phyloP scores from a whole-genome alignment of 2,888 invertebrate species.

The Brachypalpus laphriformis region DNA sequence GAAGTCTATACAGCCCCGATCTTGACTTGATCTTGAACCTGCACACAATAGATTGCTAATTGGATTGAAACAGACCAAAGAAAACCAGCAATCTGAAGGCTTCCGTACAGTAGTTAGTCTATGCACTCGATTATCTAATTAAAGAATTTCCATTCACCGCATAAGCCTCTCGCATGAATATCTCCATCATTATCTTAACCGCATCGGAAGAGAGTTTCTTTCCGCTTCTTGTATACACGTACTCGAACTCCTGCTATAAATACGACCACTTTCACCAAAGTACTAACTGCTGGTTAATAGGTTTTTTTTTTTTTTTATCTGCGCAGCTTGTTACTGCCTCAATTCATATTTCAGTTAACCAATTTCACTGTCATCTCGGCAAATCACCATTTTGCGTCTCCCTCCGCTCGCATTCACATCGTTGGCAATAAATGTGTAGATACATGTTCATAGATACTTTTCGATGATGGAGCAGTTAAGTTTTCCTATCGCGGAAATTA shows the following conservation, averaged over 20 bases:
- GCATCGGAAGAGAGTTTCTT: slow-evolving; percentile 51
- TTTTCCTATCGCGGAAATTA: slow-evolving; percentile 61
- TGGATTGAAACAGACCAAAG: background rate
- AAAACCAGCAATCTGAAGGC: background rate
- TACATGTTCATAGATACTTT: slow-evolving; percentile 14
- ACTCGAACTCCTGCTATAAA: background rate
- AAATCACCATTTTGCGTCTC: slow-evolving; percentile 14
- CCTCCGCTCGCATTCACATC: background rate
- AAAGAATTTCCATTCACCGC: slow-evolving; percentile 9
- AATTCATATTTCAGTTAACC: slow-evolving; percentile 57
- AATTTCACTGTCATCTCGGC: slow-evolving; percentile 67
- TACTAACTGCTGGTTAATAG: slow-evolving; percentile 50
- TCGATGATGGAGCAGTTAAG: slow-evolving; percentile 23
- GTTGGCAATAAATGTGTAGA: background rate
- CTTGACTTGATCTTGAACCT: background rate
- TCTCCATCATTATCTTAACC: slow-evolving; percentile 39
- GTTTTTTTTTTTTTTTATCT: slow-evolving; percentile 18
- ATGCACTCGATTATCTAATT: slow-evolving; percentile 22
- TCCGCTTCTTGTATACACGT: background rate
- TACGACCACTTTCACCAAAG: slow-evolving; percentile 61
- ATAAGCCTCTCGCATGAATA: background rate
- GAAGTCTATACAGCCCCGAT: background rate
- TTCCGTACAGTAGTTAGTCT: background rate
- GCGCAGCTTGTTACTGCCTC: slow-evolving; percentile 53
- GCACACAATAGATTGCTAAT: background rate